Conservation (phyloP, 1,140 invertebrate species). For the Trigoniulus corallinus region DNA sequence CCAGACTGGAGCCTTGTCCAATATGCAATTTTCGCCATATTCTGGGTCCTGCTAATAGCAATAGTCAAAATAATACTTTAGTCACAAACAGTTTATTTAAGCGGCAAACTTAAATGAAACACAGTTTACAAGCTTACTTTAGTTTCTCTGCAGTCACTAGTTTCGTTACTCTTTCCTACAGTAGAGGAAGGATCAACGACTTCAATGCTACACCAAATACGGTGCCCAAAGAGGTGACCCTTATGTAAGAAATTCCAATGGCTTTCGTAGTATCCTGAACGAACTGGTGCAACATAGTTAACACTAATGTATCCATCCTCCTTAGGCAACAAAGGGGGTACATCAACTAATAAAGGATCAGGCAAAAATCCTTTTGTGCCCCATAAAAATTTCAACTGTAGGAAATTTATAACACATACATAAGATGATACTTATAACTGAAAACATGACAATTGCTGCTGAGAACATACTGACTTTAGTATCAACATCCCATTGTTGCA, state of each 20-base stretch:
- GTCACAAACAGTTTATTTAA: no score
- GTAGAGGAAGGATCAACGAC: conserved; percentile 12
- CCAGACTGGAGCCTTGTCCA: no score
- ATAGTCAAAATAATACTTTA: no score
- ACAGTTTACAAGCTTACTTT: no score
- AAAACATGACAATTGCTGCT: neutral
- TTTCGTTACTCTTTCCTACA: no score
- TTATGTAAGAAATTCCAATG: conserved; percentile 24
- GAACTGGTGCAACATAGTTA: conserved; percentile 18
- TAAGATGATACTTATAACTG: neutral
- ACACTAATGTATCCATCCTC: conserved; percentile 22
- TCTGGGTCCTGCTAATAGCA: no score
- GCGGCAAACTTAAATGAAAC: no score
- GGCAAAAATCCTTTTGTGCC: neutral
- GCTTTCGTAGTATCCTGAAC: conserved; percentile 23
- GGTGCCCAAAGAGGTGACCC: conserved; percentile 22
- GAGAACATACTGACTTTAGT: neutral
- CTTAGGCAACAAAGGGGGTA: conserved; percentile 18
- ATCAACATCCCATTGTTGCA: neutral
- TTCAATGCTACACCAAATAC: conserved; percentile 23
- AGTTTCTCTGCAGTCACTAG: no score
- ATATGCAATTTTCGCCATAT: no score
- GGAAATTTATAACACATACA: neutral
- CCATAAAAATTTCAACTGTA: conserved; percentile 3
- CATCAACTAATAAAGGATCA: conserved; percentile 11